These are phyloP conservation scores for Enteromius viviparus DNA, from an alignment of 2,797 vertebrate species.

Conservation along the genomic window DNA sequence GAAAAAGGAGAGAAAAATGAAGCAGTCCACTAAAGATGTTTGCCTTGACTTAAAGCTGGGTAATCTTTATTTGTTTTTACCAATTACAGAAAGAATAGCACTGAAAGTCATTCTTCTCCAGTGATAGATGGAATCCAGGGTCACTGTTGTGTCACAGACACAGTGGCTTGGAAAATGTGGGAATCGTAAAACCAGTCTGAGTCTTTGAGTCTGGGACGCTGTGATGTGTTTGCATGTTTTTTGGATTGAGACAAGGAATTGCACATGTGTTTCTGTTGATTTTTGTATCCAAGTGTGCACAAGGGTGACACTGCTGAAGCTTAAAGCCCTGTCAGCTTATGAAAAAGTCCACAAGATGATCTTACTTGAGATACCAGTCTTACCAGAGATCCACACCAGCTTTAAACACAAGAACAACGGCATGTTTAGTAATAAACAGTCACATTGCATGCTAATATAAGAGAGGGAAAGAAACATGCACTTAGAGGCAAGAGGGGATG, in stretches of 20 bases:
- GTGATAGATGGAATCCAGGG: constrained; percentile 26
- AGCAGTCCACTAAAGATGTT: background rate
- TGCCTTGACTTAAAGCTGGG: background rate
- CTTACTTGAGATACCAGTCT: constrained; percentile 11
- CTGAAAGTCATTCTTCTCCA: constrained; percentile 28
- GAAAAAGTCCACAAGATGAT: background rate
- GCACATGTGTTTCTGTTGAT: constrained; percentile 47
- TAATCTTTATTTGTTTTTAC: constrained; percentile 39
- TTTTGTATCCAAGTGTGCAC: constrained; percentile 31
- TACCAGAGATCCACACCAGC: background rate
- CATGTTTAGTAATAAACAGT: constrained; percentile 7
- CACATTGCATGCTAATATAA: constrained; percentile 28
- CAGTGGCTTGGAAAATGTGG: constrained; percentile 6
- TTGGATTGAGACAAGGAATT: constrained; percentile 49
- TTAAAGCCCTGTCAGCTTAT: constrained; percentile 24
- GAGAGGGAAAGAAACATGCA: constrained; percentile 3
- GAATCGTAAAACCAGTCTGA: constrained; percentile 19
- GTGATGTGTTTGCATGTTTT: constrained; percentile 48
- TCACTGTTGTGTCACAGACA: constrained; percentile 34
- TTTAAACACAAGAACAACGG: constrained; percentile 3
- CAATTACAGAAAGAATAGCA: constrained; percentile 41
- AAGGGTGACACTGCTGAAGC: constrained; percentile 50
- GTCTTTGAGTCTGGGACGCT: constrained; percentile 43
- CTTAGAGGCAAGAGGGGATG: constrained; percentile 38
- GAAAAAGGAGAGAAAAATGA: constrained; percentile 1